Conservation (phyloP, 2,888 invertebrate genomes). For the Norana najaformis region DNA sequence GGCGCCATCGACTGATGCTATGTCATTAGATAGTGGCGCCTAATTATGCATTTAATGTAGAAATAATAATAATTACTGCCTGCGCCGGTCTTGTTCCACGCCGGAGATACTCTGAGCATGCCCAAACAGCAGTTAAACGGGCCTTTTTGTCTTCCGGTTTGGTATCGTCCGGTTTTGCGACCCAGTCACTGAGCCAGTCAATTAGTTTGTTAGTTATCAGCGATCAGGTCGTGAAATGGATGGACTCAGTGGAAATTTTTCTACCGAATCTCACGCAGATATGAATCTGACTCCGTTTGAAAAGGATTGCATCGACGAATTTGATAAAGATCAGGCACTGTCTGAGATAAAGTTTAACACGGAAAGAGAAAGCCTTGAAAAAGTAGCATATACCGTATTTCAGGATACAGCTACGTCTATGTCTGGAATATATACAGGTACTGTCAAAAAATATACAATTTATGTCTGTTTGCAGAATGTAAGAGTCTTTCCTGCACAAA, state of each 20-base stretch:
- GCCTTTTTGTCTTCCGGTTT: background rate
- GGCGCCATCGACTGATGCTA: no score
- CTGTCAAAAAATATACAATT: no score
- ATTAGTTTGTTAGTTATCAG: no score
- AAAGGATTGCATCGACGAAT: conserved; percentile 8
- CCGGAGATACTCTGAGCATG: background rate
- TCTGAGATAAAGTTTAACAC: background rate
- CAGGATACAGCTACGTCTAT: background rate
- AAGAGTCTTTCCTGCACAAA: background rate
- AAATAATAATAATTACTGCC: no score
- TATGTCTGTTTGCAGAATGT: no score
- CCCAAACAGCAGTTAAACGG: background rate
- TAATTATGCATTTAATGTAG: no score
- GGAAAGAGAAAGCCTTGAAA: conserved; percentile 7
- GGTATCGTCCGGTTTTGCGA: background rate
- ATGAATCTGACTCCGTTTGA: conserved; percentile 1
- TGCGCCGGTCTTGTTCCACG: background rate
- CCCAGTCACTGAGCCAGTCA: no score
- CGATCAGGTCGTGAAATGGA: background rate
- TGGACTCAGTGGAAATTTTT: background rate
- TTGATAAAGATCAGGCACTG: background rate
- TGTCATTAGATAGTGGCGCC: no score
- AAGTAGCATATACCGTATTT: conserved; percentile 7
- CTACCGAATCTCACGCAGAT: background rate
- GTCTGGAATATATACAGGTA: conserved; percentile 7